Percentiles rank a stretch among this genome's conserved stretches.
Conservation (phyloP, 2,888 invertebrate genomes). For the Dendrolimus pini region DNA sequence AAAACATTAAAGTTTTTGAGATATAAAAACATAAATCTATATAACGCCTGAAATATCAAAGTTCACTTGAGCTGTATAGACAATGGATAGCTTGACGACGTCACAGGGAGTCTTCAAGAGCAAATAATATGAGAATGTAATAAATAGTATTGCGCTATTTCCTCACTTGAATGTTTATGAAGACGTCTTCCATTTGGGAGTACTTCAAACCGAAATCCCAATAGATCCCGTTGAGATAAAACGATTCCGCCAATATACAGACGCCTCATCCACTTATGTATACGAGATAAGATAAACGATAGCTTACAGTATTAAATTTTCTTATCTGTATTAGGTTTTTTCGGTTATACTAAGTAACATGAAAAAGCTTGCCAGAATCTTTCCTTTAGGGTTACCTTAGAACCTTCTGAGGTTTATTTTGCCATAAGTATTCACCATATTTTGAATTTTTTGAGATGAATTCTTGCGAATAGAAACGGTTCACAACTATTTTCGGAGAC, state of each 20-base stretch:
- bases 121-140: not conserved
- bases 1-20: too few species aligned
- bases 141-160: not conserved
- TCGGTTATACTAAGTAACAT: slow-evolving; percentile 5
- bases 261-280: not conserved
- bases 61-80: too few species aligned
- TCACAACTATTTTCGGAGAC: too few species aligned
- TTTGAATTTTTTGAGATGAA: too few species aligned
- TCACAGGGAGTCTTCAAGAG: not conserved
- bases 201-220: not conserved
- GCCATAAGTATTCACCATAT: too few species aligned
- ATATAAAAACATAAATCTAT: too few species aligned
- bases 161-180: not conserved
- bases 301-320: slow-evolving; percentile 10
- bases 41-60: too few species aligned
- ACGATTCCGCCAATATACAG: not conserved
- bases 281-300: not conserved
- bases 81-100: too few species aligned
- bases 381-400: not conserved
- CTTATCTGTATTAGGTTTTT: slow-evolving; percentile 8
- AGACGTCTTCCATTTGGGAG: not conserved
- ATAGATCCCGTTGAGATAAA: not conserved
- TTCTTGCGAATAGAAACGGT: too few species aligned
- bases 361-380: not conserved
- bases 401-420: not conserved